Percentiles rank a stretch among this genome's conserved stretches.
phyloP scores from a whole-genome alignment of 2,888 invertebrate species.

The Pemphredon lugubris region DNA sequence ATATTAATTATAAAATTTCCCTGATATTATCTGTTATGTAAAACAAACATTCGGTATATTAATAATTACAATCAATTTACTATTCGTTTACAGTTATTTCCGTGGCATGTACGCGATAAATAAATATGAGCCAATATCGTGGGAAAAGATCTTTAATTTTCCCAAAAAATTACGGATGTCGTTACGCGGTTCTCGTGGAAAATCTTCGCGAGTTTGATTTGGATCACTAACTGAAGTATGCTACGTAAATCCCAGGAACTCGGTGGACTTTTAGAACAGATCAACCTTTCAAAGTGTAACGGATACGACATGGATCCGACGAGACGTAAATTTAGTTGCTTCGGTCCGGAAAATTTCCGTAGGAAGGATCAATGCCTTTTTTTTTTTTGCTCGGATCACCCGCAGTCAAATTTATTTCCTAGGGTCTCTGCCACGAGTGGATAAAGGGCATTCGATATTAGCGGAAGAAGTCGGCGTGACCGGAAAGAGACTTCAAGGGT shows the following conservation, averaged over 20 bases:
- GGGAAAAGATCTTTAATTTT: slow-evolving; percentile 16
- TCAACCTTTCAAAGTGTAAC: slow-evolving; percentile 16
- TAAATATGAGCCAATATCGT: slow-evolving; percentile 15
- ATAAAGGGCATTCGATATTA: slow-evolving; percentile 13
- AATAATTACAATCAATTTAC: no score
- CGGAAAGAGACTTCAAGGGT: slow-evolving; percentile 8
- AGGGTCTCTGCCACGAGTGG: background rate
- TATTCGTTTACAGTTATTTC: no score
- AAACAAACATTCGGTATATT: no score
- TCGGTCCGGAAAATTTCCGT: slow-evolving; percentile 16
- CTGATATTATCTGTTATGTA: no score
- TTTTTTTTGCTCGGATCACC: slow-evolving; percentile 10
- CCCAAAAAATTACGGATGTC: background rate
- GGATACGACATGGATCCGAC: slow-evolving; percentile 9
- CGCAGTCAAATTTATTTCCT: slow-evolving; percentile 21
- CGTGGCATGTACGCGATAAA: no score
- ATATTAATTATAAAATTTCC: no score
- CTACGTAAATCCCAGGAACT: slow-evolving; percentile 28
- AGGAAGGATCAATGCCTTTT: slow-evolving; percentile 8
- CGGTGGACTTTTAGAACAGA: background rate
- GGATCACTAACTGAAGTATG: no score
- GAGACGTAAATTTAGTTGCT: slow-evolving; percentile 20
- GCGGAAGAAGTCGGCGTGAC: background rate
- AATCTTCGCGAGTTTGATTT: no score
- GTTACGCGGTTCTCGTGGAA: no score